A percentile compares a stretch with the other conserved stretches of the same genome.
phyloP scores from a whole-genome alignment of 2,797 vertebrate species.

The Sarcoramphus papa region DNA sequence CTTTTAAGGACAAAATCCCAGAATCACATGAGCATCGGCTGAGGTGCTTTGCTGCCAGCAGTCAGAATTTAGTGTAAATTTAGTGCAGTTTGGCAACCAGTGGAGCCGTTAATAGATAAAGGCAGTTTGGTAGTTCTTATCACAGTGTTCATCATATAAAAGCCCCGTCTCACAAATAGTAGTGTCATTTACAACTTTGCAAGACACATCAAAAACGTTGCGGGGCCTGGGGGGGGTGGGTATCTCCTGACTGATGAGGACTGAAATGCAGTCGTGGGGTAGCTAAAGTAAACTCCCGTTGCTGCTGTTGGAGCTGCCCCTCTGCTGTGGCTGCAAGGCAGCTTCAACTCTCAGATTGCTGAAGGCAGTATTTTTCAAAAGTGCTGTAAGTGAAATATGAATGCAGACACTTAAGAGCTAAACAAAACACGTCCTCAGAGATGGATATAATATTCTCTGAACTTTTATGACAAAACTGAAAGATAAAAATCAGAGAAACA shows the following conservation, averaged over 20 bases:
- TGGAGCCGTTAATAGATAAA: background rate
- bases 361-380: background rate
- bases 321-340: background rate
- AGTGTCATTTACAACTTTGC: background rate
- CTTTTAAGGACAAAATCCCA: slow-evolving; percentile 15
- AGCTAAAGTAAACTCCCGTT: background rate
- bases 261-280: background rate
- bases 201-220: background rate
- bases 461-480: background rate
- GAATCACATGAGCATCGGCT: background rate
- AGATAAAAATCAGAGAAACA: background rate
- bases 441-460: background rate
- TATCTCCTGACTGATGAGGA: background rate
- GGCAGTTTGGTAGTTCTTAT: background rate
- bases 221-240: fast-evolving
- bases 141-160: background rate
- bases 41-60: background rate
- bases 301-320: background rate
- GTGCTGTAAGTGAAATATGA: background rate
- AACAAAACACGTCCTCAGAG: background rate
- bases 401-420: background rate
- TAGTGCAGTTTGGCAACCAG: background rate
- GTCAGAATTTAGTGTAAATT: background rate
- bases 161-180: background rate
- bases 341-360: background rate